These are phyloP conservation scores for chimpanzee (Pan troglodytes) DNA, from an alignment of 2,113 vertebrate genomes.

Conservation along the genomic window DNA sequence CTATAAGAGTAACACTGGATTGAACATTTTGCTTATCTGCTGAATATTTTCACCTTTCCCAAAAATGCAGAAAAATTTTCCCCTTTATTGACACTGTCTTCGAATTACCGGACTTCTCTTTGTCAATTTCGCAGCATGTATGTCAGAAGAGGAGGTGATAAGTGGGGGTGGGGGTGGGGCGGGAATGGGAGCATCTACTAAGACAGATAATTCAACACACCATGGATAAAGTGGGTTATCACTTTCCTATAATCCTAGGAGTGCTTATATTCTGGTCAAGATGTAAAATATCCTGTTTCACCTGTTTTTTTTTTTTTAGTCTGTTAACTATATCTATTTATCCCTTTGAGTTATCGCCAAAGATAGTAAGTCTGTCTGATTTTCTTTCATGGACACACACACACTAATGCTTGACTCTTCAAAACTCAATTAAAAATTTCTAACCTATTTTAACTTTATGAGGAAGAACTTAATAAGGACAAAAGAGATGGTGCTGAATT, in stretches of 20 bases:
- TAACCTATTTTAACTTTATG: not conserved
- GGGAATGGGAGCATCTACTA: not conserved
- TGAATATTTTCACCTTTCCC: not conserved
- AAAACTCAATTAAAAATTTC: not conserved
- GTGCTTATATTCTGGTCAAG: not conserved
- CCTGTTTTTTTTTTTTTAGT: not conserved
- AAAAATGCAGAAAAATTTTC: not conserved
- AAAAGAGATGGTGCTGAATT: not conserved
- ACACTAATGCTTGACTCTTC: not conserved
- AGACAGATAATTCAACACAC: not conserved
- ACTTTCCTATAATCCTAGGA: not conserved
- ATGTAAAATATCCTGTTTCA: not conserved
- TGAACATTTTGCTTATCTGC: not conserved
- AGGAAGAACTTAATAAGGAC: not conserved
- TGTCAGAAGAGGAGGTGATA: not conserved
- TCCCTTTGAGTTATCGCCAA: not conserved
- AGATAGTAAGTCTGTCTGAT: not conserved
- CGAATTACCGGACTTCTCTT: not conserved
- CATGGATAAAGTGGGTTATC: not conserved
- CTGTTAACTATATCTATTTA: not conserved
- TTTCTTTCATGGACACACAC: not conserved
- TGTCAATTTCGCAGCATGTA: not conserved
- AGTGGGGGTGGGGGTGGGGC: not conserved
- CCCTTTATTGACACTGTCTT: not conserved
- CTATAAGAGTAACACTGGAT: conserved; percentile 71